phyloP scores from a whole-genome alignment of 2,888 invertebrate genomes.

The Hypselothyrea guttata region DNA sequence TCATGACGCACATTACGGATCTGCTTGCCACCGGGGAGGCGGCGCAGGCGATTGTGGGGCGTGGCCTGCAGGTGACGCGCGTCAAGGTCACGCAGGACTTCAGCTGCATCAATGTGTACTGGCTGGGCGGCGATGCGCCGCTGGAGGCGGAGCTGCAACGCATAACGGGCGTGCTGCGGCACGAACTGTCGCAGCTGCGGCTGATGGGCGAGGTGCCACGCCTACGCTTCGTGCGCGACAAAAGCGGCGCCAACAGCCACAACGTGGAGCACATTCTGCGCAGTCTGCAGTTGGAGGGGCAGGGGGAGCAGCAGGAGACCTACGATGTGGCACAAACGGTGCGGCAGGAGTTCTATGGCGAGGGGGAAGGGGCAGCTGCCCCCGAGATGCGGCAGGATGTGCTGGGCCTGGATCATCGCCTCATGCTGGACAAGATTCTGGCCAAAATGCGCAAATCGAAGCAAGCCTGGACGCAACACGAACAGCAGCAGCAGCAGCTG shows the following conservation, averaged over 20 bases:
- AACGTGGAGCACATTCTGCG: slow-evolving; percentile 86
- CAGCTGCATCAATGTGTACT: slow-evolving; percentile 87
- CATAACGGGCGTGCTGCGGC: slow-evolving; percentile 85
- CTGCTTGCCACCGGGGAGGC: slow-evolving; percentile 88
- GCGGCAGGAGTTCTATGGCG: slow-evolving; percentile 51
- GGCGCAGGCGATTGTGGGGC: slow-evolving; percentile 85
- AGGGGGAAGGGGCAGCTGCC: slow-evolving; percentile 34
- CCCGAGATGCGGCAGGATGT: slow-evolving; percentile 89
- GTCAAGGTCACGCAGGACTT: slow-evolving; percentile 88
- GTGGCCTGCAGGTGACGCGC: slow-evolving; percentile 87
- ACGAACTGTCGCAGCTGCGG: slow-evolving; percentile 88
- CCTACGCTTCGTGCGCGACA: slow-evolving; percentile 89
- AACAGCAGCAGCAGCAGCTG: slow-evolving; percentile 31
- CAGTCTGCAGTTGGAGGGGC: slow-evolving; percentile 1
- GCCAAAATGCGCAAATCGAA: slow-evolving; percentile 84
- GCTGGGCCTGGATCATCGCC: slow-evolving; percentile 86
- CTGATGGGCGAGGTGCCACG: slow-evolving; percentile 90
- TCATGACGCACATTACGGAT: slow-evolving; percentile 91
- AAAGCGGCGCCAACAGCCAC: slow-evolving; percentile 83
- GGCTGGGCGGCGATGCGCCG: slow-evolving; percentile 84
- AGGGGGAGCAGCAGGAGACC: slow-evolving; percentile 2
- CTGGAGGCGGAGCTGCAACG: slow-evolving; percentile 85
- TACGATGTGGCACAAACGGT: slow-evolving; percentile 43
- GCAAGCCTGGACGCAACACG: slow-evolving; percentile 83
- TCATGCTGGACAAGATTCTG: slow-evolving; percentile 85